Evolutionary conservation across 2,888 invertebrate species (phyloP).

Genomic region (Ommatoiulus sabulosus): DNA sequence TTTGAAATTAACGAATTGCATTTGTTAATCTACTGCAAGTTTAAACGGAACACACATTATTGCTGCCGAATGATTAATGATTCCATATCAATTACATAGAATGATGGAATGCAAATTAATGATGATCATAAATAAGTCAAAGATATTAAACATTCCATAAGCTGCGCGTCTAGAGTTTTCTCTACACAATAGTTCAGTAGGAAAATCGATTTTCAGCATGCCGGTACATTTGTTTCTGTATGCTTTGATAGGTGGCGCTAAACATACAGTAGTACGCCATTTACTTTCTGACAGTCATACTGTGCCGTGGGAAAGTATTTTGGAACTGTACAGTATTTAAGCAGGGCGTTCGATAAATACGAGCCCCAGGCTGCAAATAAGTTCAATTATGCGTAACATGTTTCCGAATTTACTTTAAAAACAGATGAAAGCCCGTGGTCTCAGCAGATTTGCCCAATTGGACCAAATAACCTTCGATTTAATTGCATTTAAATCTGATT

Average conservation of each 20-base stretch:
- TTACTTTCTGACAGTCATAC: not conserved
- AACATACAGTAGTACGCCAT: not conserved
- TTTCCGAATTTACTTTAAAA: too few relatives aligned
- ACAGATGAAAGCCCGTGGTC: too few relatives aligned
- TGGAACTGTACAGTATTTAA: not conserved
- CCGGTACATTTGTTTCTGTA: not conserved
- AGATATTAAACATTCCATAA: not conserved
- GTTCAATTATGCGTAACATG: too few relatives aligned
- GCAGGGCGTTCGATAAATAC: not conserved
- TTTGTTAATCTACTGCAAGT: not conserved
- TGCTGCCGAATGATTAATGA: too few relatives aligned
- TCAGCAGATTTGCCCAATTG: too few relatives aligned
- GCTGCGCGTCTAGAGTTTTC: not conserved
- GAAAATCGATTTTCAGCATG: conserved; percentile 4
- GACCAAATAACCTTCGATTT: too few relatives aligned
- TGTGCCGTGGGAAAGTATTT: not conserved
- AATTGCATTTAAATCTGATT: too few relatives aligned
- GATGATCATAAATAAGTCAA: not conserved
- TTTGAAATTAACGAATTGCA: not conserved
- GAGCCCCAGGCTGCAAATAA: too few relatives aligned
- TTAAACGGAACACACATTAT: too few relatives aligned
- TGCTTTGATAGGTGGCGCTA: not conserved
- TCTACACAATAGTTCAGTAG: not conserved
- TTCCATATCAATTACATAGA: too few relatives aligned
- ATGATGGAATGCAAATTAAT: too few relatives aligned